A percentile compares a stretch with the other conserved stretches of the same genome.
These are phyloP conservation scores for Hecatera dysodea DNA, from an alignment of 2,888 invertebrate genomes.

Conservation along the genomic window DNA sequence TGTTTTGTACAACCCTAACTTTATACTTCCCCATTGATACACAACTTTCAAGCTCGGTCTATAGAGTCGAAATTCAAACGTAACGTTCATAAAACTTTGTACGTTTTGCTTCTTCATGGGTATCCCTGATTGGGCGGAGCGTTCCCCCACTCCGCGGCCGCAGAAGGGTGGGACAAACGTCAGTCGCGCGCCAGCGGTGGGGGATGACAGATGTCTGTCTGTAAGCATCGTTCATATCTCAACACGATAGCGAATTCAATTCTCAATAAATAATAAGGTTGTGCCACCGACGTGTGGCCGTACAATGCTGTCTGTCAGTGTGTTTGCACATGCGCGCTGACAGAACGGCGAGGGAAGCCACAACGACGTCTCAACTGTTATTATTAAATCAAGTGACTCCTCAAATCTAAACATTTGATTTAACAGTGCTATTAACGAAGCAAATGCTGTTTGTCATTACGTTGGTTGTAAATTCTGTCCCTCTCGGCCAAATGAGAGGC, in stretches of 20 bases:
- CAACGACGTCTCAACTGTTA: slow-evolving; percentile 54
- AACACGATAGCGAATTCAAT: slow-evolving; percentile 87
- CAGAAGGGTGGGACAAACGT: slow-evolving; percentile 78
- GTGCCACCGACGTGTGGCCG: slow-evolving; percentile 54
- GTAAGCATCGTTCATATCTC: slow-evolving; percentile 83
- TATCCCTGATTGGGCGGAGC: slow-evolving; percentile 74
- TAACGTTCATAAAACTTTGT: slow-evolving; percentile 23
- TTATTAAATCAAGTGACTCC: slow-evolving; percentile 68
- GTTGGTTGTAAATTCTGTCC: slow-evolving; percentile 64
- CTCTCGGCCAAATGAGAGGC: slow-evolving; percentile 51
- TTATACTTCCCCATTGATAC: slow-evolving; percentile 17
- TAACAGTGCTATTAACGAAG: slow-evolving; percentile 68
- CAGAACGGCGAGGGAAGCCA: slow-evolving; percentile 43
- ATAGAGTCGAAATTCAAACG: slow-evolving; percentile 69
- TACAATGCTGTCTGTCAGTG: slow-evolving; percentile 67
- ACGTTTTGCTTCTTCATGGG: slow-evolving; percentile 55
- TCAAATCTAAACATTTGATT: slow-evolving; percentile 73
- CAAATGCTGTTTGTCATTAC: slow-evolving; percentile 66
- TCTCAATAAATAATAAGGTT: slow-evolving; percentile 82
- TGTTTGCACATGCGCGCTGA: slow-evolving; percentile 65
- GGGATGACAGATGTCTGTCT: slow-evolving; percentile 87
- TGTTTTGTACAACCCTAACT: slow-evolving; percentile 79
- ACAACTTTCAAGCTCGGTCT: accelerated
- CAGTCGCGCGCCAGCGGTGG: slow-evolving; percentile 83
- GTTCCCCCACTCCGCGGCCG: slow-evolving; percentile 68